Evolutionary conservation across 2,888 invertebrate genomes (phyloP).

Genomic region (Sinohyriopsis cumingii): DNA sequence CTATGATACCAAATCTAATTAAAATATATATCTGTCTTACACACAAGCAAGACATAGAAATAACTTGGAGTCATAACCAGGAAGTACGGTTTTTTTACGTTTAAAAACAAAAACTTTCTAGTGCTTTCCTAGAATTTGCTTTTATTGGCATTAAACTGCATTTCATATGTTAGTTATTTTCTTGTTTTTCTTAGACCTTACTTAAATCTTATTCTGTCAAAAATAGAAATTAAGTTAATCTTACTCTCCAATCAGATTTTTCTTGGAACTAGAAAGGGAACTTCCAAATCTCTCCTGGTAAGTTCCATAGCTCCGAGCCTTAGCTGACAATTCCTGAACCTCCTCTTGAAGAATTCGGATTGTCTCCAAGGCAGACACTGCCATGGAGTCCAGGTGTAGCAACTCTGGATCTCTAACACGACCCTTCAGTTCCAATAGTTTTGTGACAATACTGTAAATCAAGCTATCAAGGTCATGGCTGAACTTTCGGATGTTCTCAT

Average conservation of each 20-base stretch:
- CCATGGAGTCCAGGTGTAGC: constrained; percentile 65
- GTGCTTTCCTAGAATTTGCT: too few species aligned
- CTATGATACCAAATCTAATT: too few species aligned
- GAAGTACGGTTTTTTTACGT: too few species aligned
- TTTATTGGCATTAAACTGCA: too few species aligned
- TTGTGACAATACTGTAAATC: constrained; percentile 62
- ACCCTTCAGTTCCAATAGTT: constrained; percentile 66
- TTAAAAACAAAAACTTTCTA: too few species aligned
- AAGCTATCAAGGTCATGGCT: constrained; percentile 66
- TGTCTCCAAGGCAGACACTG: constrained; percentile 66
- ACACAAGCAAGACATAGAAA: too few species aligned
- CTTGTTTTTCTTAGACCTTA: too few species aligned
- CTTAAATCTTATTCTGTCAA: too few species aligned
- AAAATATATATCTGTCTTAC: too few species aligned
- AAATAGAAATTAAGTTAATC: constrained; percentile 1
- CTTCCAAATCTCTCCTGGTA: constrained; percentile 72
- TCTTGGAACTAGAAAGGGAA: constrained; percentile 63
- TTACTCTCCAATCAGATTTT: constrained; percentile 52
- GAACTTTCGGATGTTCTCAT: constrained; percentile 71
- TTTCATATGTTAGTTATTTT: too few species aligned
- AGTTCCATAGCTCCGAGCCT: constrained; percentile 69
- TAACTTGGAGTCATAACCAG: too few species aligned
- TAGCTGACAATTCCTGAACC: constrained; percentile 61
- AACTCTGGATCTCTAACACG: constrained; percentile 67
- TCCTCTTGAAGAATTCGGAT: constrained; percentile 66